phyloP scores from a whole-genome alignment of 2,113 vertebrate genomes.

The Callorhinus ursinus region DNA sequence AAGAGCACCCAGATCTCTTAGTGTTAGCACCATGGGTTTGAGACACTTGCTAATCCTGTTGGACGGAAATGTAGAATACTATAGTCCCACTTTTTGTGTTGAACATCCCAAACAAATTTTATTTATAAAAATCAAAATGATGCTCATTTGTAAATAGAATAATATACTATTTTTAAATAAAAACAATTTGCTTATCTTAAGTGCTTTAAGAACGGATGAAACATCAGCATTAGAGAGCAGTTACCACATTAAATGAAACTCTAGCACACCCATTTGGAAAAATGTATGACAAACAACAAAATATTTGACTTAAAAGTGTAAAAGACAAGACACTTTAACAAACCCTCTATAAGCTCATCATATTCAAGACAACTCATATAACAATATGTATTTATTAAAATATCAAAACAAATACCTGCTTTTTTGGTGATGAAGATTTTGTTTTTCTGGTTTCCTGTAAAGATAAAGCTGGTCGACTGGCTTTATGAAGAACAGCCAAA shows the following conservation, averaged over 20 bases:
- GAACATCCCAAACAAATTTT: neutral
- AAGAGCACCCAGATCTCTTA: neutral
- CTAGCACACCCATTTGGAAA: neutral
- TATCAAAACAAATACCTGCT: constrained; percentile 90
- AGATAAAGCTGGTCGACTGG: constrained; percentile 93
- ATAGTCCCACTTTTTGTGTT: neutral
- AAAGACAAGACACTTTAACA: neutral
- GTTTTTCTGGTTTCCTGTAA: constrained; percentile 93
- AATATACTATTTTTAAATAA: neutral
- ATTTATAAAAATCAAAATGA: constrained; percentile 32
- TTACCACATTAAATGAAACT: neutral
- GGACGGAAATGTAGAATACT: neutral
- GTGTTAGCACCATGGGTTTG: neutral
- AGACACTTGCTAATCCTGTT: neutral
- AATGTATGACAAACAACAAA: neutral
- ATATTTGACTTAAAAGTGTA: constrained; percentile 27
- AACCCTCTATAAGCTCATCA: neutral
- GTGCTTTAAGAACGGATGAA: constrained; percentile 2
- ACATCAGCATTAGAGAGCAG: neutral
- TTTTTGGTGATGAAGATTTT: constrained; percentile 95
- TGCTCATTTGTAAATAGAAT: neutral
- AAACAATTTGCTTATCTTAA: neutral
- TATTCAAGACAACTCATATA: constrained; percentile 43
- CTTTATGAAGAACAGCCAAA: constrained; percentile 97
- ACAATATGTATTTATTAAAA: constrained; percentile 59